Conservation (phyloP, 2,113 vertebrate genomes). For the Aegotheles bennettii region DNA sequence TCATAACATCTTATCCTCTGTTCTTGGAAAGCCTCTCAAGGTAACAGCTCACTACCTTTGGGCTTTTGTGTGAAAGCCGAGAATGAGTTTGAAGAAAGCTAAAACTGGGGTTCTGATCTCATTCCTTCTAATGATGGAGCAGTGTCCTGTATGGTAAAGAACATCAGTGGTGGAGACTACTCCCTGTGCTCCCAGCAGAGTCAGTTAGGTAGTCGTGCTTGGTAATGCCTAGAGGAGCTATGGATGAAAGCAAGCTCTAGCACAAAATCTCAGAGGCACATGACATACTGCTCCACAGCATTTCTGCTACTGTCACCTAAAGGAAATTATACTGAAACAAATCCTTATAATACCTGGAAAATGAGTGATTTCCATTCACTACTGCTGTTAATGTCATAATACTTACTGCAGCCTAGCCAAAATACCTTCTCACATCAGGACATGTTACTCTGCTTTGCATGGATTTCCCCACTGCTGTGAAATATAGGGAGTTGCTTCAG, state of each 20-base stretch:
- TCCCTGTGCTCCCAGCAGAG: background rate
- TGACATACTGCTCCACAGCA: background rate
- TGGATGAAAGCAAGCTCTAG: background rate
- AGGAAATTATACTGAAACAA: background rate
- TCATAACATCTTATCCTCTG: background rate
- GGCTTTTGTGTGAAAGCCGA: background rate
- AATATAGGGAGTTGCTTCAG: background rate
- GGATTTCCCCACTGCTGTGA: background rate
- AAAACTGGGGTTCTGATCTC: background rate
- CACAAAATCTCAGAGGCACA: background rate
- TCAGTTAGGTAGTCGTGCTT: background rate
- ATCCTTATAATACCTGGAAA: background rate
- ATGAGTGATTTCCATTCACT: background rate
- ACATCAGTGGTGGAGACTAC: background rate
- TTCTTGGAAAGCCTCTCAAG: background rate
- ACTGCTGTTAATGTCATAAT: rapidly evolving
- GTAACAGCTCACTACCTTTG: background rate
- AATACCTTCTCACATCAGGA: background rate
- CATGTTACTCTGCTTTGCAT: background rate
- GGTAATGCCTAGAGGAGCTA: background rate
- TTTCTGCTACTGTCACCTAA: background rate
- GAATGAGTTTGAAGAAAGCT: background rate
- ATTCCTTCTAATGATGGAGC: background rate
- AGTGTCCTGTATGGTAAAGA: background rate
- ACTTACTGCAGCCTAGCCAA: background rate